Conservation (phyloP, 2,113 vertebrate species). For the Campylorhamphus procurvoides region DNA sequence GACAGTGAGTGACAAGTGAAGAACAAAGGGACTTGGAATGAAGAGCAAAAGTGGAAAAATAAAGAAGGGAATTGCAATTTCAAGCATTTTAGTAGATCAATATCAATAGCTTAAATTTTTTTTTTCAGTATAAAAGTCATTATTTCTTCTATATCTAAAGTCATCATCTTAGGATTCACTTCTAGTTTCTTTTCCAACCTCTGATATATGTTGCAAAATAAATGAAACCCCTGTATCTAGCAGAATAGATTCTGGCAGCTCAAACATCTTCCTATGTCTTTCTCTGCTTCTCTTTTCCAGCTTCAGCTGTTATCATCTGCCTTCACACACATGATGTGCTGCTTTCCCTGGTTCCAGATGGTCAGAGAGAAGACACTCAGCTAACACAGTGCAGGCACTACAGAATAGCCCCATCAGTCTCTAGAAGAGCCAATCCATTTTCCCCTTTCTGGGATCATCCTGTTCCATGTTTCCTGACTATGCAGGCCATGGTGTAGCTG, state of each 20-base stretch:
- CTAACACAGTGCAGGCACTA: not conserved
- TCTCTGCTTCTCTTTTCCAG: slow-evolving; percentile 8
- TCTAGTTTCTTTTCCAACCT: not conserved
- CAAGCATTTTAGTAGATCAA: not conserved
- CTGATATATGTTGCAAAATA: not conserved
- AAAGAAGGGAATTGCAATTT: not conserved
- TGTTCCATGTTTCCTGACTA: rapidly evolving
- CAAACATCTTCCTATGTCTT: not conserved
- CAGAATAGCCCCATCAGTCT: not conserved
- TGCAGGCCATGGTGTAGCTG: not conserved
- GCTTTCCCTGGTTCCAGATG: not conserved
- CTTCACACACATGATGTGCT: not conserved
- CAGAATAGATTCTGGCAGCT: not conserved
- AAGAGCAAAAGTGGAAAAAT: not conserved
- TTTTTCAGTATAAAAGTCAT: not conserved
- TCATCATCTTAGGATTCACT: not conserved
- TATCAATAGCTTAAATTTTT: not conserved
- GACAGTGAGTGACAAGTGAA: slow-evolving; percentile 16
- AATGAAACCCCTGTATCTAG: not conserved
- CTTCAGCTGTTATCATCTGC: slow-evolving; percentile 38
- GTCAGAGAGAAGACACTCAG: not conserved
- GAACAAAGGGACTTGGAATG: not conserved
- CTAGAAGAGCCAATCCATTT: not conserved
- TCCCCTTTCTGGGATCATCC: not conserved
- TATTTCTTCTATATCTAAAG: not conserved